Conservation (phyloP, 1,140 invertebrate genomes). For the Drosophila micromelanica region DNA sequence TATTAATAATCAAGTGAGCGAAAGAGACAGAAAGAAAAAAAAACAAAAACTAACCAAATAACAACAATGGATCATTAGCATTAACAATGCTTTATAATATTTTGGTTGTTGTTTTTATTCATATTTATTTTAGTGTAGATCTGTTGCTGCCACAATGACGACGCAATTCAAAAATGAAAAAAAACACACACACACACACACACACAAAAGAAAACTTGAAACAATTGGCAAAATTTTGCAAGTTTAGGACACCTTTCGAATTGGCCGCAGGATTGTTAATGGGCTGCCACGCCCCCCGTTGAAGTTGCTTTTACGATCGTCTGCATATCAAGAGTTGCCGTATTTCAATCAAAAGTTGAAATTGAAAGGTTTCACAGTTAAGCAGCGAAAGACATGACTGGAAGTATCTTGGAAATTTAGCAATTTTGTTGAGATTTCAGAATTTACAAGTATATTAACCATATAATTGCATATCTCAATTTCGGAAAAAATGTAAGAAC, state of each 20-base stretch:
- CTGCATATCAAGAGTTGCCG: neutral
- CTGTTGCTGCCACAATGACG: slow-evolving; percentile 27
- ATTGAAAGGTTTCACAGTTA: slow-evolving; percentile 39
- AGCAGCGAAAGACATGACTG: slow-evolving; percentile 11
- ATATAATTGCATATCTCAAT: too few relatives aligned
- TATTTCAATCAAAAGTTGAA: slow-evolving; percentile 33
- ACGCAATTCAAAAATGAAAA: slow-evolving; percentile 17
- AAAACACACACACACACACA: neutral
- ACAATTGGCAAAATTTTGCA: slow-evolving; percentile 14
- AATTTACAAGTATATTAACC: too few relatives aligned
- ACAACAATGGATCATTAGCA: slow-evolving; percentile 58
- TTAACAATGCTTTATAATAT: slow-evolving; percentile 48
- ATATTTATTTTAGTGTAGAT: slow-evolving; percentile 26
- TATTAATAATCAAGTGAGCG: slow-evolving; percentile 17
- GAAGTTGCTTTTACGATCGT: too few relatives aligned
- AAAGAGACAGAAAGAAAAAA: slow-evolving; percentile 1
- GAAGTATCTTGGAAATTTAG: too few relatives aligned
- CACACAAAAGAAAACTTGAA: neutral
- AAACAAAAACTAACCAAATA: slow-evolving; percentile 13
- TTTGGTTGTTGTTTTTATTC: slow-evolving; percentile 8
- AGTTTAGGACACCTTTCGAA: slow-evolving; percentile 55
- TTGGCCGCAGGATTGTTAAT: slow-evolving; percentile 53
- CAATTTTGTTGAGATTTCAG: neutral
- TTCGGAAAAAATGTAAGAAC: too few relatives aligned
- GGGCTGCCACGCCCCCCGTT: slow-evolving; percentile 21